A percentile compares a stretch with the other conserved stretches of the same genome.
phyloP scores from a whole-genome alignment of 2,113 vertebrate species.

The Zingel zingel region DNA sequence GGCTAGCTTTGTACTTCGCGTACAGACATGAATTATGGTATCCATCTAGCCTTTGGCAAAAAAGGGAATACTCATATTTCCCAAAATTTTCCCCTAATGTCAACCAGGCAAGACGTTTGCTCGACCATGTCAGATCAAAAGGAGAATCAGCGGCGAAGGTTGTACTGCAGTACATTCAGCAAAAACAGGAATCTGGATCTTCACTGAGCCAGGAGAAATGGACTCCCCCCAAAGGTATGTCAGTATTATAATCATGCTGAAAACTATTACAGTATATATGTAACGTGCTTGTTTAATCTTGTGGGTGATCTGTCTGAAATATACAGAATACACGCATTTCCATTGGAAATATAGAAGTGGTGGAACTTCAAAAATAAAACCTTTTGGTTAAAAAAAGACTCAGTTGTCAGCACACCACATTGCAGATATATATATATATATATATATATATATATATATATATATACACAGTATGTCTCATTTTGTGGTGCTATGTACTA shows the following conservation, averaged over 20 bases:
- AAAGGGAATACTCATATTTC: background rate
- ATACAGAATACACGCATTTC: background rate
- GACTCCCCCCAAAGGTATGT: slow-evolving; percentile 63
- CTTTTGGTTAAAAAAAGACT: background rate
- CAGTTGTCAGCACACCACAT: background rate
- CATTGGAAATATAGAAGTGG: background rate
- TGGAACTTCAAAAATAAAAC: background rate
- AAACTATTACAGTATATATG: background rate
- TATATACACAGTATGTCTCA: background rate
- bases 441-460: background rate
- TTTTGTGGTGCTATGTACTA: background rate
- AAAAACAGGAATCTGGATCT: slow-evolving; percentile 57
- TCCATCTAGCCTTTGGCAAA: background rate
- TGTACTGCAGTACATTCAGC: slow-evolving; percentile 77
- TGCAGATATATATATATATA: background rate
- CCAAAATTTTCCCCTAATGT: background rate
- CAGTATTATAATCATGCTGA: background rate
- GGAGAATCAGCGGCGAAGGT: slow-evolving; percentile 79
- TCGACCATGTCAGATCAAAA: slow-evolving; percentile 84
- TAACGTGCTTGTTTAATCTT: background rate
- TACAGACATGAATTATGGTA: background rate
- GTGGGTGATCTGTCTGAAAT: background rate
- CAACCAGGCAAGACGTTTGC: slow-evolving; percentile 83
- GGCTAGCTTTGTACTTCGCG: background rate
- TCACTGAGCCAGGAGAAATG: slow-evolving; percentile 26